These are phyloP conservation scores for Malurus cyaneus DNA, from an alignment of 2,113 vertebrate species.

Conservation along the genomic window DNA sequence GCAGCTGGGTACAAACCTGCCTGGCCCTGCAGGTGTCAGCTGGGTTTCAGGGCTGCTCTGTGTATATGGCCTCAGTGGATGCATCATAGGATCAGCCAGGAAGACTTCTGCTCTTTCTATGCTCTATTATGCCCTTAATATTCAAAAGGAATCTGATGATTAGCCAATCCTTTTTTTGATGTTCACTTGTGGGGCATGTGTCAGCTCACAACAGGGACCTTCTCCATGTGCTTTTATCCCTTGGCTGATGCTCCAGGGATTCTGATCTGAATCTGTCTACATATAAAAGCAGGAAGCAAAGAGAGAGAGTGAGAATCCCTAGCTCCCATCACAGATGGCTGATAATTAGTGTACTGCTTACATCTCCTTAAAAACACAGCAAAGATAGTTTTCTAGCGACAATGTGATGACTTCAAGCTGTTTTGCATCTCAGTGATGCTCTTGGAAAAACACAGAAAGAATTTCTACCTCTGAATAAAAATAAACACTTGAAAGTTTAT, in stretches of 20 bases:
- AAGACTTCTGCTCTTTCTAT: neutral
- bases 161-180: neutral
- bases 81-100: neutral
- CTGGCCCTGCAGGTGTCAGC: neutral
- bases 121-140: neutral
- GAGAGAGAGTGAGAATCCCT: neutral
- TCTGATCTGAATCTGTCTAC: constrained; percentile 18
- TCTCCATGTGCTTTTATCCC: constrained; percentile 16
- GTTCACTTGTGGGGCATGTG: neutral
- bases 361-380: neutral
- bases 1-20: neutral
- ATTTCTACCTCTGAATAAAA: neutral
- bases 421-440: neutral
- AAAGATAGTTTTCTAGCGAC: neutral
- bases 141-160: neutral
- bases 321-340: constrained; percentile 39
- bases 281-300: neutral
- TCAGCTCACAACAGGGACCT: neutral
- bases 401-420: constrained; percentile 11
- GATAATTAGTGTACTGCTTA: constrained; percentile 19
- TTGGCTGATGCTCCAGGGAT: neutral
- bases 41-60: neutral
- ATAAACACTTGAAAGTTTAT: neutral
- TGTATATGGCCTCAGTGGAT: neutral
- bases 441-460: neutral